A percentile compares a stretch with the other conserved stretches of the same genome.
Conservation (phyloP, 2,888 invertebrate genomes). For the Temnothorax ravouxi region DNA sequence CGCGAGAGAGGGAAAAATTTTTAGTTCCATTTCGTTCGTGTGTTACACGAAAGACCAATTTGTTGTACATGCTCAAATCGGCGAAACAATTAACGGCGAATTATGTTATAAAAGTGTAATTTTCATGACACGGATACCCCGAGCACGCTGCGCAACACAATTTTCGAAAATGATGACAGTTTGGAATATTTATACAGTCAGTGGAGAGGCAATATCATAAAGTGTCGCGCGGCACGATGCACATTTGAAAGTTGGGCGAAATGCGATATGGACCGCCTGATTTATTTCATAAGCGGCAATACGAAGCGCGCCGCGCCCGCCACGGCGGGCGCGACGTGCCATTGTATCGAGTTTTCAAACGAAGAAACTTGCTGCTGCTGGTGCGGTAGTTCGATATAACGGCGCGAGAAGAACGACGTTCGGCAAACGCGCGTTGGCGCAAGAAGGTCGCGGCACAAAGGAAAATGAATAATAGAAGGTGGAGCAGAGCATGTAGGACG, state of each 20-base stretch:
- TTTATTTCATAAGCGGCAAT: slow-evolving; percentile 49
- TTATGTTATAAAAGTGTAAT: slow-evolving; percentile 25
- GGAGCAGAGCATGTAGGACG: slow-evolving; percentile 49
- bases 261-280: slow-evolving; percentile 40
- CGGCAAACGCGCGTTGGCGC: slow-evolving; percentile 37
- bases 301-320: slow-evolving; percentile 18
- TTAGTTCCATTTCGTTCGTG: no score
- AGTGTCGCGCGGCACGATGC: slow-evolving; percentile 21
- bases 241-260: slow-evolving; percentile 21
- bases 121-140: not conserved
- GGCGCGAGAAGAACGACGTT: slow-evolving; percentile 50
- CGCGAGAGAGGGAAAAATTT: not conserved
- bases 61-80: slow-evolving; percentile 10
- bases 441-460: slow-evolving; percentile 48
- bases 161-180: slow-evolving; percentile 28
- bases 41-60: slow-evolving; percentile 18
- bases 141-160: not conserved
- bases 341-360: slow-evolving; percentile 58
- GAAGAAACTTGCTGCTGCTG: slow-evolving; percentile 39
- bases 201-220: slow-evolving; percentile 16
- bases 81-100: slow-evolving; percentile 19
- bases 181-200: slow-evolving; percentile 26
- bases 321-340: slow-evolving; percentile 20
- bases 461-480: slow-evolving; percentile 60
- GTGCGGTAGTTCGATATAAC: slow-evolving; percentile 36